Evolutionary conservation across 2,113 vertebrate genomes (phyloP), one percentile per base, ranked within the genome.

Genomic region (Tricholaema leucomelas): DNA sequence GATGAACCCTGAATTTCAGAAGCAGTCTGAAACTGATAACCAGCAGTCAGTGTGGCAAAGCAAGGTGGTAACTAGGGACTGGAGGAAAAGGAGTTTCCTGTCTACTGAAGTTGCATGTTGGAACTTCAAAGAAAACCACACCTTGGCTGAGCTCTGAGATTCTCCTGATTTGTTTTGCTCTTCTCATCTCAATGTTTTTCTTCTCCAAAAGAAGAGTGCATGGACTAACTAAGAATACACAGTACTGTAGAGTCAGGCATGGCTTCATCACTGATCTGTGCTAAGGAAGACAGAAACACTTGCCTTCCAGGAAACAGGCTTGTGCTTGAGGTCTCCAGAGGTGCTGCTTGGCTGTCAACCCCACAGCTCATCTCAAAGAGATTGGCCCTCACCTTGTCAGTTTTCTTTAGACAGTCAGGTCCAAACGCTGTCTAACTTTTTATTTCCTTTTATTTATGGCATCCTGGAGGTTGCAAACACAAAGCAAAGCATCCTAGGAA

Each of bases 1-100:
- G 8, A 4, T 61, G 78, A 1, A 74, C 24, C 13, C 61, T 90
- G 89, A 36, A 3, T 54, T 87, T 79, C 30, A 59, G 85, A 44
- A 77, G 44, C 28, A 1, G n/a, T 52, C 55, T 85, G 21, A 27
- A 25, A 25, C 19, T 4, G 21, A 21, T 6, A 15, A 8, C 15
- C 1, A 1, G 35, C 17, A 27, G 18, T 1, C 2, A 5, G 20
- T 1, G 35, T 55, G 77, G 28, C 8, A 24, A 52, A 72, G 42
- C 91, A 69, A 91, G 88, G 84, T 92, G 76, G 35, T 66, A 7
- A 5, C 80, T 36, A 52, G 70, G 64, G 54, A 46, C 73, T 25
- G 76, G 15, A 81, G 72, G 87, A 94, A 87, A 56, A 2, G 35
- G 30, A 1, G 4, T 35, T 95, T 91, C 92, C 69, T 60, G 72